phyloP scores from a whole-genome alignment of 2,797 vertebrate species.

The Artibeus lituratus region DNA sequence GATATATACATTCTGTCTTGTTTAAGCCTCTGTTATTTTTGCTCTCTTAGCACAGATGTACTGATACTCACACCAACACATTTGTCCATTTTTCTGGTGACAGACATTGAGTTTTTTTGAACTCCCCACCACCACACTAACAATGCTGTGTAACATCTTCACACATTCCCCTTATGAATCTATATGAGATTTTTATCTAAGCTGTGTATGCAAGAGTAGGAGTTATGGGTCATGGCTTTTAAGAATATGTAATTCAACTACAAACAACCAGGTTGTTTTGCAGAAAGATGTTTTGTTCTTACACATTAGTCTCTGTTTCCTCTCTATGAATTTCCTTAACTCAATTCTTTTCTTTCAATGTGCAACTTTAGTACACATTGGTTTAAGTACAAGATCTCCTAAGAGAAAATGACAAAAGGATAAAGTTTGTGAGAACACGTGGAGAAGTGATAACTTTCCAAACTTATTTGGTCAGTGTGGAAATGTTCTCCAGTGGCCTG shows the following conservation, averaged over 20 bases:
- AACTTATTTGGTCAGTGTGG: neutral
- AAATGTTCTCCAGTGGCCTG: neutral
- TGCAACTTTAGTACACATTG: neutral
- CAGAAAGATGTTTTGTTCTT: neutral
- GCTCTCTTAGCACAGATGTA: neutral
- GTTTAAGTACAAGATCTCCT: neutral
- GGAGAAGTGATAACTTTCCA: neutral
- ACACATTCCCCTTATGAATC: neutral
- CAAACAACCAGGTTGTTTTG: neutral
- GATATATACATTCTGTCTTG: neutral
- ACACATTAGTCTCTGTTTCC: neutral
- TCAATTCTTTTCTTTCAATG: neutral
- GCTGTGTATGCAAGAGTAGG: neutral
- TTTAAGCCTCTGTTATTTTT: neutral
- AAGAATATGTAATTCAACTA: neutral
- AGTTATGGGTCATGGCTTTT: neutral
- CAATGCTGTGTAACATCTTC: neutral
- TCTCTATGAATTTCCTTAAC: neutral
- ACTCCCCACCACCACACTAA: neutral
- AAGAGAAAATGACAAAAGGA: neutral
- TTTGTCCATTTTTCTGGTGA: neutral
- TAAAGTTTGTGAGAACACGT: neutral
- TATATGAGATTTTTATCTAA: neutral
- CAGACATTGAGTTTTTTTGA: neutral
- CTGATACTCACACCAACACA: neutral